Percentiles rank a stretch among this genome's conserved stretches.
Evolutionary conservation across 2,113 vertebrate species (phyloP).

Genomic region (Callionymus lyra): DNA sequence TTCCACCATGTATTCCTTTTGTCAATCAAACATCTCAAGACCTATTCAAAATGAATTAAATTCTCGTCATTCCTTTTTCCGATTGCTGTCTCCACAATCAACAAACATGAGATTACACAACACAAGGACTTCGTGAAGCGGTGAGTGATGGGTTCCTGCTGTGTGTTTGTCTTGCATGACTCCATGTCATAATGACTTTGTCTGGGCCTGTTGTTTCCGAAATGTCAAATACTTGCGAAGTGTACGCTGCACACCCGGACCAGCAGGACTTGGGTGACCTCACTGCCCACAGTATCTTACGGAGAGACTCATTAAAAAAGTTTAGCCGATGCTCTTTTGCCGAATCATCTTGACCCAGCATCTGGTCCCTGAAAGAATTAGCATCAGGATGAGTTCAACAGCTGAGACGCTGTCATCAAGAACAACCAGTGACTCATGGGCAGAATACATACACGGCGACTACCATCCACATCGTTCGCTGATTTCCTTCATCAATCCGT

Average conservation of each 20-base stretch:
- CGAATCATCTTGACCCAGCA: slow-evolving; percentile 49
- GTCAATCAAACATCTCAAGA: too few species aligned
- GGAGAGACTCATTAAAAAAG: slow-evolving; percentile 49
- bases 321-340: slow-evolving; percentile 49
- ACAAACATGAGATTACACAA: slow-evolving; percentile 19
- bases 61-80: too few species aligned
- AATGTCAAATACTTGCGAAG: background rate
- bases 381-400: slow-evolving; percentile 34
- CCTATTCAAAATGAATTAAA: too few species aligned
- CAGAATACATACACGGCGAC: too few species aligned
- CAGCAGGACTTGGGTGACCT: slow-evolving; percentile 26
- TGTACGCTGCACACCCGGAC: background rate
- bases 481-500: too few species aligned
- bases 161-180: slow-evolving; percentile 4
- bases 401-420: slow-evolving; percentile 33
- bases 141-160: slow-evolving; percentile 1
- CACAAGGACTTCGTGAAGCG: slow-evolving; percentile 6
- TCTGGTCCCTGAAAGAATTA: slow-evolving; percentile 58
- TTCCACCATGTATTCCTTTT: too few species aligned
- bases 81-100: too few species aligned
- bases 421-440: background rate
- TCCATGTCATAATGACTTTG: slow-evolving; percentile 16
- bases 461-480: too few species aligned
- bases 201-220: background rate
- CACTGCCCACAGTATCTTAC: slow-evolving; percentile 24